phyloP scores from a whole-genome alignment of 2,113 vertebrate genomes.

The Muntiacus reevesi region DNA sequence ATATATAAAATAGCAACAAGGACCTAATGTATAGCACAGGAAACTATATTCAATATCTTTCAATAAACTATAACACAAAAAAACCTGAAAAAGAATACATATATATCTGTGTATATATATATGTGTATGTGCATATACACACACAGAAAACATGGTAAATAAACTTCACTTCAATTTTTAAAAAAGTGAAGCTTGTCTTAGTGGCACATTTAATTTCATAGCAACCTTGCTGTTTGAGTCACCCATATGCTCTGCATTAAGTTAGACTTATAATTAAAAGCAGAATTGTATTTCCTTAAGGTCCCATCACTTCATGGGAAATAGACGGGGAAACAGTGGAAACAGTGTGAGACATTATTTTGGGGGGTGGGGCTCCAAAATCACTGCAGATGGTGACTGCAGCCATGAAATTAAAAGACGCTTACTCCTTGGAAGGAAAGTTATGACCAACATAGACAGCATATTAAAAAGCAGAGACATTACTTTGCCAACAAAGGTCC shows the following conservation, averaged over 20 bases:
- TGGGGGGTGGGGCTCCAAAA: too few relatives aligned
- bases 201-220: not conserved
- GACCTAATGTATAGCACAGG: not conserved
- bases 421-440: too few relatives aligned
- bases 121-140: not conserved
- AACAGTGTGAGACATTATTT: too few relatives aligned
- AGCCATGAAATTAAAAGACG: too few relatives aligned
- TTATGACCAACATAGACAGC: too few relatives aligned
- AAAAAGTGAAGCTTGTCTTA: not conserved
- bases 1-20: not conserved
- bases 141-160: not conserved
- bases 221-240: not conserved
- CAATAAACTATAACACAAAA: not conserved
- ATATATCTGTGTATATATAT: not conserved
- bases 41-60: not conserved
- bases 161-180: not conserved
- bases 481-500: too few relatives aligned
- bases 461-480: too few relatives aligned
- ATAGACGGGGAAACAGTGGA: too few relatives aligned
- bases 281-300: not conserved
- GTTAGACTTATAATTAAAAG: conserved; percentile 9
- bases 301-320: too few relatives aligned
- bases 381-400: too few relatives aligned
- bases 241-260: not conserved
- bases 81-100: not conserved